Evolutionary conservation across 2,113 vertebrate genomes (phyloP).

Genomic region (Pogonocichla stellata): DNA sequence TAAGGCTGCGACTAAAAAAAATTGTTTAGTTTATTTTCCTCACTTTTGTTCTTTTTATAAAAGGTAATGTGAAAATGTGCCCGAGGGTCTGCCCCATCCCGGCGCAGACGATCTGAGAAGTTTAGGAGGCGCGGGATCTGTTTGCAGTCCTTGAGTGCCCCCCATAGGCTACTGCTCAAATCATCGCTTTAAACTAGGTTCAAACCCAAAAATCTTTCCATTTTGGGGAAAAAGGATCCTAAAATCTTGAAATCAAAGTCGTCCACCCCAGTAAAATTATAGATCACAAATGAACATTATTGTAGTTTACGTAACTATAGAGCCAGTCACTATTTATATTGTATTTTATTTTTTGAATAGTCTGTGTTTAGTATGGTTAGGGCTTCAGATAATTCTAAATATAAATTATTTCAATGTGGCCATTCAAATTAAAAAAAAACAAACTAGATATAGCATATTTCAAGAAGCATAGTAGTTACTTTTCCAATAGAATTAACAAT

Average conservation of each 20-base stretch:
- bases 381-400: neutral
- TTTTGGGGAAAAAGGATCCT: neutral
- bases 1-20: neutral
- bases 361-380: neutral
- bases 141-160: constrained; percentile 78
- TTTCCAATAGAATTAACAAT: neutral
- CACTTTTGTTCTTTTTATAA: constrained; percentile 60
- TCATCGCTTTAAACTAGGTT: neutral
- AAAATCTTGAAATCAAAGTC: neutral
- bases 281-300: neutral
- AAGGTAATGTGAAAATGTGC: constrained; percentile 63
- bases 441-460: neutral
- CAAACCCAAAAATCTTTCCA: neutral
- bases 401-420: neutral
- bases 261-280: neutral
- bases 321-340: neutral
- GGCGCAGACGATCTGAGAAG: neutral
- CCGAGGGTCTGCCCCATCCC: constrained; percentile 38
- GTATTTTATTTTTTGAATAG: neutral
- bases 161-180: constrained; percentile 71
- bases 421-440: neutral
- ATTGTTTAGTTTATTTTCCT: constrained; percentile 61
- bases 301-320: neutral
- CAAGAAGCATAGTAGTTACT: neutral
- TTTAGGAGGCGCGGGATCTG: neutral